Base-by-base conservation (phyloP, 2,888 invertebrate genomes). In the Caenorhabditis wallacei region DNA sequence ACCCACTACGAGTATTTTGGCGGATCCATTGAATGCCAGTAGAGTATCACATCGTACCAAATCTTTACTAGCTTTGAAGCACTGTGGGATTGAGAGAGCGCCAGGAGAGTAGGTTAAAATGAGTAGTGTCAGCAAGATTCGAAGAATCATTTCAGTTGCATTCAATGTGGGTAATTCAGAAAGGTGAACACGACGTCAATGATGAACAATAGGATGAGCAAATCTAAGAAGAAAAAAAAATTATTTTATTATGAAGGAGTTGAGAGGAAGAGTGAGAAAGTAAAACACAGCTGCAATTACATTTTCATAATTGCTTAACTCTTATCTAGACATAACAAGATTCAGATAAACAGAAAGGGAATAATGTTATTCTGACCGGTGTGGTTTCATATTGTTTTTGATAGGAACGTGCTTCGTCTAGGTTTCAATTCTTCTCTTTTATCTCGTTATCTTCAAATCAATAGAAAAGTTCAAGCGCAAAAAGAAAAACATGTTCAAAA, bases 111-210 rank as follows among this genome's bases (percentile, higher is more conserved):
- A 69, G 61, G 69, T 78, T 13, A 78, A 69, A 5, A 78, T 78
- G 24, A 70, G 78, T 16, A 78, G 63, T 43, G 69, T 54, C 26
- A 78, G 69, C 20, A 78, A 63, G 18, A 78, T 78, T 43, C 78
- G 78, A 24, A 78, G 78, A 53, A 54, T 63, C 78, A 78, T 78
- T 26, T 13, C 16, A 56, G 18, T 40, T 26, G 40, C 43, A 69
- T 54, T 35, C 57, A 57, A 54, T 54, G 56, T 16, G 37, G 35
- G 22, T 26, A 69, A 69, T 56, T 18, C 53, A 3, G 37, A 37
- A 54, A 54, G n/a, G n/a, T 54, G n/a, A n/a, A n/a, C n/a, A 53
- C 48, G 46, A 46, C 26, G 61, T 46, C 46, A 26, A 26, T 20
- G 24, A 40, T 4, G 20, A 16, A 18, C 26, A 18, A 20, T 26